Conservation (phyloP, 2,888 invertebrate genomes). For the Oasisia sp. region DNA sequence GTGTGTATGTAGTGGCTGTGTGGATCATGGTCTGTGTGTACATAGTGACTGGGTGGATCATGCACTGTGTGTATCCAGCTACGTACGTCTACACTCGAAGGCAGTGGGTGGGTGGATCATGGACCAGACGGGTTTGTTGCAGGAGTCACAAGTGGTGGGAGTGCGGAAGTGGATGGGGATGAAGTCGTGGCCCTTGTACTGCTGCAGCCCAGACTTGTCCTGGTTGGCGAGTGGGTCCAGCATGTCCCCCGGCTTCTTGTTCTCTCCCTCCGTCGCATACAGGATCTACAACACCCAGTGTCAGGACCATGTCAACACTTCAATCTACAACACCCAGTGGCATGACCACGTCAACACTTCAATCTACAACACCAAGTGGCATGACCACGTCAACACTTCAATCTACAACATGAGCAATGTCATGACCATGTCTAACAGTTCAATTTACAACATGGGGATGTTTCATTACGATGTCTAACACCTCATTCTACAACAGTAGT, state of each 20-base stretch:
- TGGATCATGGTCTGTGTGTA: no score
- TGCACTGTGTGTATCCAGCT: no score
- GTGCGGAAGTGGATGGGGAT: conserved; percentile 96
- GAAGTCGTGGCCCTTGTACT: conserved; percentile 94
- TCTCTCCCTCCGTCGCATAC: conserved; percentile 96
- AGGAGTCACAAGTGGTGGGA: conserved; percentile 97
- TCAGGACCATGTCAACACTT: no score
- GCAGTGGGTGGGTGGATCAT: conserved; percentile 98
- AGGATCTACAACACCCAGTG: conserved; percentile 71
- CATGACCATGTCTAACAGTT: neutral
- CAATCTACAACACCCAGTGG: neutral
- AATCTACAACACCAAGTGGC: neutral
- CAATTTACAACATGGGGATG: neutral
- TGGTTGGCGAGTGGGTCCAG: conserved; percentile 28
- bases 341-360: neutral
- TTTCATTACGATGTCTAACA: no score
- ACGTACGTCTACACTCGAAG: conserved; percentile 79
- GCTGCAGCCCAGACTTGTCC: conserved; percentile 67
- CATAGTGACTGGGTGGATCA: no score
- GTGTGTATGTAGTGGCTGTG: conserved; percentile 57
- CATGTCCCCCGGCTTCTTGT: conserved; percentile 67
- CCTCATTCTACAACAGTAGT: no score
- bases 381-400: no score
- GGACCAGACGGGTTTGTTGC: conserved; percentile 96
- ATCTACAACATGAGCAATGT: neutral